phyloP scores from a whole-genome alignment of 1,140 invertebrate genomes.

The Grapholita molesta region DNA sequence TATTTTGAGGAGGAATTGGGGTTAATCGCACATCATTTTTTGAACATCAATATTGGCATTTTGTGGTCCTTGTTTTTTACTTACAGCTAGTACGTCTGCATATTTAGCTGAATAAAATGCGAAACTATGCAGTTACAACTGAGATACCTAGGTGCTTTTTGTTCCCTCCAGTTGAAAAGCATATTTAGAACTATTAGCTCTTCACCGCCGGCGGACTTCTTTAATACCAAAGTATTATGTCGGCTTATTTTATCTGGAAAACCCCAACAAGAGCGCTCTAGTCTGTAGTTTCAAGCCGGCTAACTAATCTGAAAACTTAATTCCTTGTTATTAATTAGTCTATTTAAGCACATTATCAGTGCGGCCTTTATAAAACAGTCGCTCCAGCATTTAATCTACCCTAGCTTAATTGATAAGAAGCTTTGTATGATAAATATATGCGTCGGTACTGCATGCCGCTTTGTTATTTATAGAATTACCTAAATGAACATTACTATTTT shows the following conservation, averaged over 20 bases:
- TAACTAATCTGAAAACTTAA: slow-evolving; percentile 4
- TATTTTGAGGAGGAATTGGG: neutral
- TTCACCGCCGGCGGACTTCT: too few relatives aligned
- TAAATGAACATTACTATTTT: neutral
- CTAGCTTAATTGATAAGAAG: slow-evolving; percentile 56
- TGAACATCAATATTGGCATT: too few relatives aligned
- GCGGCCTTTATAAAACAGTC: slow-evolving; percentile 45
- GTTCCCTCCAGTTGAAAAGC: too few relatives aligned
- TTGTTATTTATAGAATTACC: slow-evolving; percentile 17
- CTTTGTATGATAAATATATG: slow-evolving; percentile 44
- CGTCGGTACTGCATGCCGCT: neutral
- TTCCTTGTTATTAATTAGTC: slow-evolving; percentile 24
- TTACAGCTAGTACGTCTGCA: too few relatives aligned
- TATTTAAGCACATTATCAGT: slow-evolving; percentile 41
- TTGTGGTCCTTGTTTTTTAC: too few relatives aligned
- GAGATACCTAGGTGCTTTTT: too few relatives aligned
- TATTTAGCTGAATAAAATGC: too few relatives aligned
- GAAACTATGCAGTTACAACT: too few relatives aligned
- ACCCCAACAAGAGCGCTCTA: neutral
- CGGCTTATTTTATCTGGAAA: neutral
- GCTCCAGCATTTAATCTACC: slow-evolving; percentile 40
- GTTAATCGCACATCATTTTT: too few relatives aligned
- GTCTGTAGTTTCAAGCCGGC: neutral
- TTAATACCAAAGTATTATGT: neutral
- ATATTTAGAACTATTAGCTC: too few relatives aligned